Percentiles rank a stretch among this genome's conserved stretches.
These are phyloP conservation scores for Brachionus asplanchnoidis DNA, from an alignment of 1,140 invertebrate genomes.

Conservation along the genomic window DNA sequence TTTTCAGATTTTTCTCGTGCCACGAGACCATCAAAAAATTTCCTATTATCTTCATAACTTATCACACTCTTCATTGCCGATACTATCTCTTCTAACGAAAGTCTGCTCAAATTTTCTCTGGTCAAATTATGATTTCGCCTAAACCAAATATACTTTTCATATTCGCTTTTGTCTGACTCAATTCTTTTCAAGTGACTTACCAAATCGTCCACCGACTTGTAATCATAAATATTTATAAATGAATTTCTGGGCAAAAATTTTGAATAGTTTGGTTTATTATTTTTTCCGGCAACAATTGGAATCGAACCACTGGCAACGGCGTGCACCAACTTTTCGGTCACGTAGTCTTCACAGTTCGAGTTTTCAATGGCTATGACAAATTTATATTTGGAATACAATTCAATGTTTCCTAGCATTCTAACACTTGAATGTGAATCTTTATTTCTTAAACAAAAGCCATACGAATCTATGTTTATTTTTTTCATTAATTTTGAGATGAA, in stretches of 20 bases:
- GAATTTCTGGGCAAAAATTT: conserved; percentile 31
- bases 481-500: conserved; percentile 41
- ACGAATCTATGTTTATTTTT: conserved; percentile 21
- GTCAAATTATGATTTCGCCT: background rate
- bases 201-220: conserved; percentile 21
- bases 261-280: conserved; percentile 30
- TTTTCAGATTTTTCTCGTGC: conserved; percentile 36
- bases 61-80: background rate
- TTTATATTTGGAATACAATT: conserved; percentile 63
- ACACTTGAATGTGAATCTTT: conserved; percentile 44
- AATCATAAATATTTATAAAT: conserved; percentile 41
- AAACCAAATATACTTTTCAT: conserved; percentile 28
- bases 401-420: conserved; percentile 10
- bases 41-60: background rate
- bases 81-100: background rate
- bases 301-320: conserved; percentile 36
- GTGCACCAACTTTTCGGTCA: conserved; percentile 72
- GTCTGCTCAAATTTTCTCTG: background rate
- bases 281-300: conserved; percentile 30
- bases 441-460: conserved; percentile 40
- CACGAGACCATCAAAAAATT: conserved; percentile 19
- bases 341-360: conserved; percentile 77
- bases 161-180: conserved; percentile 14
- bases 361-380: conserved; percentile 81
- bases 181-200: conserved; percentile 20